Base-by-base conservation (phyloP, 1,140 invertebrate genomes). In the Meloidogyne hapla region DNA sequence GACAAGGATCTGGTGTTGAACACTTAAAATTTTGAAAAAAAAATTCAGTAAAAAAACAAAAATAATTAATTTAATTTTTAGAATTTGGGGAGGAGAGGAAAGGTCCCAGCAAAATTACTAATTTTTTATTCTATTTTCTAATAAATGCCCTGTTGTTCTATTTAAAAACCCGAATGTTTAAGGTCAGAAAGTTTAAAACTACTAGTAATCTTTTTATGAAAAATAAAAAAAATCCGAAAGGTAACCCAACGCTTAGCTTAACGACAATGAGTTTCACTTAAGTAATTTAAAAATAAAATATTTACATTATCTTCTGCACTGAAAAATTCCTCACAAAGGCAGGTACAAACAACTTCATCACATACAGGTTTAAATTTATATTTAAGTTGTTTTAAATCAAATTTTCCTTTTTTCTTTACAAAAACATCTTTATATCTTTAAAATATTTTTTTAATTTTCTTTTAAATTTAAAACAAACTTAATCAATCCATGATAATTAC, bases 1-100 rank as follows among this genome's bases (percentile, higher is more conserved):
- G 68, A 42, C 79, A 81, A 6, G 79, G 79, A 69, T 56, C 63
- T n/a, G 81, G 38, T 21, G 15, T 38, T 23, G 82, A 80, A 45
- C 79, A 81, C 74, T 79, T 45, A 62, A 78, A 23, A 45, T 68
- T 15, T 1, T 4, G 26, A 66, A 12, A 13, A 21, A 62, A 67
- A 2, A 21, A 45, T 40, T 5, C 18, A 15, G 15, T 48, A 4
- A 48, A 63, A 56, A 56, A 62, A n/a, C n/a, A n/a, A n/a, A n/a
- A n/a, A n/a, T n/a, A n/a, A n/a, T n/a, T n/a, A n/a, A n/a, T n/a
- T n/a, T n/a, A n/a, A n/a, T n/a, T n/a, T n/a, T n/a, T n/a, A n/a
- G n/a, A n/a, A n/a, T n/a, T n/a, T n/a, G n/a, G n/a, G n/a, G n/a
- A n/a, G n/a, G n/a, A n/a, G n/a, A n/a, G n/a, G n/a, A n/a, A n/a